phyloP scores from a whole-genome alignment of 1,140 invertebrate species.

The Globodera ellingtonae region DNA sequence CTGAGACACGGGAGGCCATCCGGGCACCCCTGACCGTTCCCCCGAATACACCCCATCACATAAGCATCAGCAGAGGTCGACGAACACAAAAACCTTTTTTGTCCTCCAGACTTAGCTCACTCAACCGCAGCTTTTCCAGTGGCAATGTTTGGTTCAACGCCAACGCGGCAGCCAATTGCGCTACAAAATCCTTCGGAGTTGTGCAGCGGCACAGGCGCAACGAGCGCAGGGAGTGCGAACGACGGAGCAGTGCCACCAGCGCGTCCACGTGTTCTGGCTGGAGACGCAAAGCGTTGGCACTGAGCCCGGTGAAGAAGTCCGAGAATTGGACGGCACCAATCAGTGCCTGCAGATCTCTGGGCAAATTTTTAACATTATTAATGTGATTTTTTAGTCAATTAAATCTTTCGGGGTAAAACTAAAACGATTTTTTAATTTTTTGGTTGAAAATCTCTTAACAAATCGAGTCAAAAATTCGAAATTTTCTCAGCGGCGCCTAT shows the following conservation, averaged over 20 bases:
- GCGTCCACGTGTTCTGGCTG: constrained; percentile 59
- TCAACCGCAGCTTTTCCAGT: constrained; percentile 51
- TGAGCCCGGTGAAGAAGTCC: constrained; percentile 57
- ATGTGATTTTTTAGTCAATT: no score
- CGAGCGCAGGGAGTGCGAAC: constrained; percentile 55
- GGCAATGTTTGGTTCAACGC: constrained; percentile 46
- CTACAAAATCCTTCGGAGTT: constrained; percentile 61
- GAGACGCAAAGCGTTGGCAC: constrained; percentile 52
- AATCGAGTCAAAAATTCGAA: no score
- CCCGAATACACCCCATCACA: no score
- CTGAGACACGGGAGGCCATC: no score
- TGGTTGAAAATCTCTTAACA: no score
- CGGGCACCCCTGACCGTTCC: no score
- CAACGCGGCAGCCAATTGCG: constrained; percentile 53
- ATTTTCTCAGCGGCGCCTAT: no score
- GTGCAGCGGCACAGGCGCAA: constrained; percentile 54
- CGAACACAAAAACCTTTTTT: constrained; percentile 53
- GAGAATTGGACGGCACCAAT: constrained; percentile 62
- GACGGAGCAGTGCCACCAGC: constrained; percentile 53
- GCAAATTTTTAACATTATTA: constrained; percentile 9
- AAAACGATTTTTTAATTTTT: no score
- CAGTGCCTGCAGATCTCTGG: constrained; percentile 60
- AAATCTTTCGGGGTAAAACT: no score
- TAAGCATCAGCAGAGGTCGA: neutral
- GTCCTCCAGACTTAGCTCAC: constrained; percentile 57